Evolutionary conservation across 1,140 invertebrate species (phyloP), one percentile per base, ranked within the genome.

Genomic region (Armadillidium nasatum): DNA sequence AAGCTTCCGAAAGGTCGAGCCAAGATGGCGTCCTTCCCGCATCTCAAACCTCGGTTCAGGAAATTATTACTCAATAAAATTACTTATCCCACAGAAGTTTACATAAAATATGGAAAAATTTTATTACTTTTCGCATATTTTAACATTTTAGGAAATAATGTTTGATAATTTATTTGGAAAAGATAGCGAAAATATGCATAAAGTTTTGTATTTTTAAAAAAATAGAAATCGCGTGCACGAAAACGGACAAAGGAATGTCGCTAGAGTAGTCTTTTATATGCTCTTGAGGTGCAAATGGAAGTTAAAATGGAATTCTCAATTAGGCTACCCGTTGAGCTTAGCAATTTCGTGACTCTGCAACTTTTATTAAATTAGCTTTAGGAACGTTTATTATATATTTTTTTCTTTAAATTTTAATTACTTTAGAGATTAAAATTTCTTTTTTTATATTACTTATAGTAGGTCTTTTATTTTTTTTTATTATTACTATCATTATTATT

Each of bases 331-430:
- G 50, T 60, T 7, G 11, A 60, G 50, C 50, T 60, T 60, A 13
- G 19, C 50, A 15, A 60, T 60, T 60, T 60, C 50, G 50, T 60
- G 50, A 60, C 50, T 60, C 50, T 19, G 50, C 50, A 60, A 60
- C 50, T 60, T 60, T 60, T 1, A 60, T 60, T 60, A 3, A 60
- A 60, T 60, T 60, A 60, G 50, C 50, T 19, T 60, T 3, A 60
- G 50, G 50, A 60, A 60, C 50, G 50, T 19, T 13, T 13, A 7
- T 60, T 60, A 60, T 60, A 19, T 7, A 15, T 60, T 60, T 33
- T 33, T 33, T 33, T 33, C 33, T 60, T 60, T 60, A 19, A 19
- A 60, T 7, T 60, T 60, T 60, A 60, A 60, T 60, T 60, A 60
- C 50, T 2, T 60, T 19, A 1, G 19, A 60, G 50, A 60, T 60